phyloP scores from a whole-genome alignment of 2,113 vertebrate genomes.

The Nothobranchius furzeri region DNA sequence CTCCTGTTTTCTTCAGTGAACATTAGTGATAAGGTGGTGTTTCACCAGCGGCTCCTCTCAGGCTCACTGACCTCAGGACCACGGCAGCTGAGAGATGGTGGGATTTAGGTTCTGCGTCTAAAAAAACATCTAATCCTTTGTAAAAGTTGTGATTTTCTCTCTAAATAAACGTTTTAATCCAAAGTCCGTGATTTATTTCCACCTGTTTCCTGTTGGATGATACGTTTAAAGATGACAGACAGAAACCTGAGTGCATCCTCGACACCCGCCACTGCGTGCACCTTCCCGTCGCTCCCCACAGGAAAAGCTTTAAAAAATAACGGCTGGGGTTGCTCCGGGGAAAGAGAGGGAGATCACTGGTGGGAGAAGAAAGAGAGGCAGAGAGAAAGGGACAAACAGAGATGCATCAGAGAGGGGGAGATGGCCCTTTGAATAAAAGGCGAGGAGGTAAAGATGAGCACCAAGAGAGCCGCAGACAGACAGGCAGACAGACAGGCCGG shows the following conservation, averaged over 20 bases:
- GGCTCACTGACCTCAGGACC: too few relatives aligned
- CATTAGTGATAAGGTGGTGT: too few relatives aligned
- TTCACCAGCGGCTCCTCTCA: too few relatives aligned
- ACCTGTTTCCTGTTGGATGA: slow-evolving; percentile 7
- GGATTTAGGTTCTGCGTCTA: too few relatives aligned
- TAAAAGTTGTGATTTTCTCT: too few relatives aligned
- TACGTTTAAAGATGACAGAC: slow-evolving; percentile 1
- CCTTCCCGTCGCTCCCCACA: slow-evolving; percentile 54
- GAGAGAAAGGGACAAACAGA: slow-evolving; percentile 35
- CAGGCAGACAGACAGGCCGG: slow-evolving; percentile 71
- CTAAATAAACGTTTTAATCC: too few relatives aligned
- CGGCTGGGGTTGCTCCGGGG: slow-evolving; percentile 34
- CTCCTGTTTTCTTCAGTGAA: neutral
- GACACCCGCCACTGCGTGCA: slow-evolving; percentile 35
- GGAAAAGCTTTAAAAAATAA: slow-evolving; percentile 40
- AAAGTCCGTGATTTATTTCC: too few relatives aligned
- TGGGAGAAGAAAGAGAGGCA: slow-evolving; percentile 43
- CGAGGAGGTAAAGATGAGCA: slow-evolving; percentile 62
- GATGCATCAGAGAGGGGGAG: slow-evolving; percentile 40
- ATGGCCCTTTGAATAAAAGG: slow-evolving; percentile 53
- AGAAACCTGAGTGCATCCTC: slow-evolving; percentile 29
- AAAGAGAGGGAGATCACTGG: slow-evolving; percentile 33
- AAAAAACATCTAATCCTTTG: too few relatives aligned
- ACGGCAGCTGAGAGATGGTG: too few relatives aligned
- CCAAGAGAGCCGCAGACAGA: slow-evolving; percentile 49